Base-by-base conservation (phyloP, 2,797 vertebrate species). In the Pipistrellus pipistrellus region DNA sequence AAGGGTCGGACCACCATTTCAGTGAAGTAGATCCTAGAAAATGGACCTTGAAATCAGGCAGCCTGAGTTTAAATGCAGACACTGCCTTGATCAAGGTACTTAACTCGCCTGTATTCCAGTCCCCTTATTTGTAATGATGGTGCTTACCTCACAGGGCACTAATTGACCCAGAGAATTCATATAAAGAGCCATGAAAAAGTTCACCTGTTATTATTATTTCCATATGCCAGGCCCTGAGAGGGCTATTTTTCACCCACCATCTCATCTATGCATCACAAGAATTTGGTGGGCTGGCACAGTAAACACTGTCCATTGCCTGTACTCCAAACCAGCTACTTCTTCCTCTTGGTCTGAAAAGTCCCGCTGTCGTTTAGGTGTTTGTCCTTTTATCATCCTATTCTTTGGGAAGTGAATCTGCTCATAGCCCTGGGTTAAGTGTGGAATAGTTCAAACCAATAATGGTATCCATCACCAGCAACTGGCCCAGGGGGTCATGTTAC, bases 181-280 rank as follows among this genome's bases (percentile, higher is more conserved):
- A 8, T 14, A 62, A 75, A 93, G 30, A 75, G 18, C 23, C 85
- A 66, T 68, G 14, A 21, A 30, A 75, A 95, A 85, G 20, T 41
- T 25, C 25, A 90, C 59, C 18, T 85, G 89, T 35, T 90, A 1
- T 76, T 78, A 59, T 59, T 64, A 55, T 71, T 55, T n/a, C 51
- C 30, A 48, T 4, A 18, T 77, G 35, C 32, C 25, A 51, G 81
- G 20, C 46, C 12, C 51, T 5, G 3, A 30, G 21, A 44, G 78
- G 62, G 53, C n/a, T 23, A 8, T 53, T 86, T 84, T 93, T 44
- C 3, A 71, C 27, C 59, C 41, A 32, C 5, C 1, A 21, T 35
- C 41, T 57, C 64, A 53, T 32, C 3, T 38, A 8, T 66, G 86
- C 21, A 64, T 30, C 17, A 4, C 57, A 51, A 69, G 64, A 91